These are phyloP conservation scores for Geophilus truncorum DNA, from an alignment of 2,888 invertebrate species.

Conservation along the genomic window DNA sequence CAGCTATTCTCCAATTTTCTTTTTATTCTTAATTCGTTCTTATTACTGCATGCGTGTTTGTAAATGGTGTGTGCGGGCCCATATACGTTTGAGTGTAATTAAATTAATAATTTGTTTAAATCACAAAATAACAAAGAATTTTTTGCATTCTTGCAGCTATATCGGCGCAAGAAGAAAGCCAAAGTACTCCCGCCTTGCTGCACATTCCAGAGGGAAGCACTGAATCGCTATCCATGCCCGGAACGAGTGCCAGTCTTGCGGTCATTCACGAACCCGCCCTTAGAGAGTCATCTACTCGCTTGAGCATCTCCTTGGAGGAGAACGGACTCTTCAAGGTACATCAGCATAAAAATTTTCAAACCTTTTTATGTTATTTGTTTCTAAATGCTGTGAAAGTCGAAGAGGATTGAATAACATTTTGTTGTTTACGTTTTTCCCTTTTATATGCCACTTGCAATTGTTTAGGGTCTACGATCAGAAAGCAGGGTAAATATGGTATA, in stretches of 20 bases:
- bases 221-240: slow-evolving; percentile 38
- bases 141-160: slow-evolving; percentile 56
- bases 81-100: neutral
- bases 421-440: neutral
- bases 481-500: slow-evolving; percentile 29
- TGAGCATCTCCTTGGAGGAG: slow-evolving; percentile 82
- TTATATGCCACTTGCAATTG: slow-evolving; percentile 27
- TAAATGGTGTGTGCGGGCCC: neutral
- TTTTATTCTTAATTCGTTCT: neutral
- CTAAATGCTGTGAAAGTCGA: neutral
- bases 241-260: slow-evolving; percentile 62
- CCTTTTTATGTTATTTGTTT: neutral
- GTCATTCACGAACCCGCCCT: slow-evolving; percentile 80
- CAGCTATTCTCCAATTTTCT: slow-evolving; percentile 6
- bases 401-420: neutral
- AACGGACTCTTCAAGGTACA: slow-evolving; percentile 66
- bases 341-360: neutral
- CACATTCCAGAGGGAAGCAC: slow-evolving; percentile 55
- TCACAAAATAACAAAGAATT: neutral
- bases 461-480: slow-evolving; percentile 15
- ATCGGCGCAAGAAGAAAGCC: slow-evolving; percentile 82
- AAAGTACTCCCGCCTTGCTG: slow-evolving; percentile 77
- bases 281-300: slow-evolving; percentile 54
- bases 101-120: neutral
- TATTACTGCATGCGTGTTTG: slow-evolving; percentile 22